These are phyloP conservation scores for Catostomus latipinnis DNA, from an alignment of 2,797 vertebrate genomes.

Conservation along the genomic window DNA sequence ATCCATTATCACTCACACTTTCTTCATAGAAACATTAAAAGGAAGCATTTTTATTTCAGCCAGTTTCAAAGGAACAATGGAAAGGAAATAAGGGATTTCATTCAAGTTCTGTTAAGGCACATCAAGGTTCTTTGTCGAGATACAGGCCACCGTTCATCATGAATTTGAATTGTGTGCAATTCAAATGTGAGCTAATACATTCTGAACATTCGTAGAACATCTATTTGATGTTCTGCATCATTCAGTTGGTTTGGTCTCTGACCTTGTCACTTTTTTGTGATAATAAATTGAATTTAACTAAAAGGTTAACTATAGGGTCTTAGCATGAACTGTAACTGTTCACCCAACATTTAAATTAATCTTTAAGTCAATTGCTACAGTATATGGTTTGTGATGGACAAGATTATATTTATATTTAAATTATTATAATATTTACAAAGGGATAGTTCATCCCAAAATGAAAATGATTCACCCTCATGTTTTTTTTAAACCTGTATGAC, in stretches of 20 bases:
- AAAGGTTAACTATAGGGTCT: background rate
- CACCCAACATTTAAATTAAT: constrained; percentile 23
- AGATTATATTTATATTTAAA: background rate
- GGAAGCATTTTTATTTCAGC: constrained; percentile 20
- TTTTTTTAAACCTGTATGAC: too few species aligned
- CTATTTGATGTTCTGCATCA: constrained; percentile 36
- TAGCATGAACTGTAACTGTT: constrained; percentile 17
- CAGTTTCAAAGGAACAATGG: constrained; percentile 21
- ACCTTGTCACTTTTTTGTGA: constrained; percentile 5
- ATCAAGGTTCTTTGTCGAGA: constrained; percentile 12
- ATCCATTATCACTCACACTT: constrained; percentile 26
- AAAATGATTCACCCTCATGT: too few species aligned
- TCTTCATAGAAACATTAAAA: constrained; percentile 7
- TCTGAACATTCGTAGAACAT: constrained; percentile 45
- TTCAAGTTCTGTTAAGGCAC: constrained; percentile 12
- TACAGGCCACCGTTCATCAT: constrained; percentile 30
- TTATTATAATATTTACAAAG: too few species aligned
- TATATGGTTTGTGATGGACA: constrained; percentile 17
- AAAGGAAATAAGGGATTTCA: constrained; percentile 13
- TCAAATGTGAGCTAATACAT: constrained; percentile 30
- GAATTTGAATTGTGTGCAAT: constrained; percentile 43
- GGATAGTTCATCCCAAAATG: too few species aligned
- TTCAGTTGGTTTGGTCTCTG: constrained; percentile 14
- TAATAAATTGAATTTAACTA: background rate
- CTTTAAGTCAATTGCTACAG: constrained; percentile 4